Conservation (phyloP, 2,113 vertebrate species). For the Chionodraco myersi region DNA sequence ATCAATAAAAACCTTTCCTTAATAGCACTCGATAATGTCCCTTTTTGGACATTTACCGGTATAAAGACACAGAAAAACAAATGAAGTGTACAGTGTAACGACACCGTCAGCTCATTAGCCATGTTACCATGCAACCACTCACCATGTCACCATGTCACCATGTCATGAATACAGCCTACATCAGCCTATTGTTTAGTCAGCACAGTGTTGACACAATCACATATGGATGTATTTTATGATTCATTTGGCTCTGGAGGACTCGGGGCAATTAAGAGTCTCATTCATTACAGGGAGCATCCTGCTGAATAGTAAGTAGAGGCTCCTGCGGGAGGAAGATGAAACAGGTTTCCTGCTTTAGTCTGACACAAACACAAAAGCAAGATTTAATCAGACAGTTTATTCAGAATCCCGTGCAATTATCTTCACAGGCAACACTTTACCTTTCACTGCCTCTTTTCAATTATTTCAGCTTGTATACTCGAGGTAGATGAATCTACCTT, state of each 20-base stretch:
- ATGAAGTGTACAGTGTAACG: not conserved
- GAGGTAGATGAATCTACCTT: constrained; percentile 22
- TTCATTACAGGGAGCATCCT: constrained; percentile 70
- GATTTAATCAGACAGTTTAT: constrained; percentile 67
- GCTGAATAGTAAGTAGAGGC: constrained; percentile 68
- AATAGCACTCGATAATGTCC: not conserved
- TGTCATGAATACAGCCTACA: constrained; percentile 51
- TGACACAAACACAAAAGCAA: constrained; percentile 52
- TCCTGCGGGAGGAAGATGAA: constrained; percentile 54
- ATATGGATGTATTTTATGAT: constrained; percentile 71
- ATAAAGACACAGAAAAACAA: not conserved
- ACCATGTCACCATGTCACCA: constrained; percentile 55
- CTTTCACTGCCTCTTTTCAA: constrained; percentile 35
- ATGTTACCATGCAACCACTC: constrained; percentile 51
- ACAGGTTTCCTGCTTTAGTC: constrained; percentile 56
- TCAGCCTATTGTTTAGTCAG: constrained; percentile 67
- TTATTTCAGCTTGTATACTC: constrained; percentile 28
- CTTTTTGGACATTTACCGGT: not conserved
- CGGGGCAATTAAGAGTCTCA: constrained; percentile 72
- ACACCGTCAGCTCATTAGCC: constrained; percentile 52
- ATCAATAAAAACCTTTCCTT: not conserved
- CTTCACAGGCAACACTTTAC: constrained; percentile 29
- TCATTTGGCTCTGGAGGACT: constrained; percentile 70
- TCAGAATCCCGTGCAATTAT: constrained; percentile 41
- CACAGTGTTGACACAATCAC: constrained; percentile 52